Evolutionary conservation across 2,113 vertebrate genomes (phyloP).

Genomic region (Psilopogon haemacephalus): DNA sequence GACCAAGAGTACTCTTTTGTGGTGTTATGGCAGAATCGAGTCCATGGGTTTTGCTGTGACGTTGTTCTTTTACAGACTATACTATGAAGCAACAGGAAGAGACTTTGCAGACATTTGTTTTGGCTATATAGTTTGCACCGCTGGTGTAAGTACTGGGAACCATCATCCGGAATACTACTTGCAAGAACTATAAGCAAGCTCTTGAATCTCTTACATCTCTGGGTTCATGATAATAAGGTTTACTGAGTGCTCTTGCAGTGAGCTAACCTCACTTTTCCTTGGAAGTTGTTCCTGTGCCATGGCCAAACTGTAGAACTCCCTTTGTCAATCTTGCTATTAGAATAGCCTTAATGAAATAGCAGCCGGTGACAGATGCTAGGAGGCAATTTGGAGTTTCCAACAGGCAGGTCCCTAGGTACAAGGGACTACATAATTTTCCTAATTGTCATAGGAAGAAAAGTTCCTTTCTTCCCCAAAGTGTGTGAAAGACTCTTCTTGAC

Average conservation of each 20-base stretch:
- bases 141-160: constrained; percentile 42
- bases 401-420: not conserved
- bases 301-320: not conserved
- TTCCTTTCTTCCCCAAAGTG: not conserved
- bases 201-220: not conserved
- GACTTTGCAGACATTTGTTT: constrained; percentile 80
- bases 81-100: constrained; percentile 72
- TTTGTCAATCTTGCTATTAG: not conserved
- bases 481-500: not conserved
- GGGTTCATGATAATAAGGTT: not conserved
- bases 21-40: constrained; percentile 63
- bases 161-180: not conserved
- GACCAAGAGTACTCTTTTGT: not conserved
- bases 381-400: not conserved
- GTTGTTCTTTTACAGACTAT: constrained; percentile 77
- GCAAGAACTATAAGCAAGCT: not conserved
- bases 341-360: not conserved
- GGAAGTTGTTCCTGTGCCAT: not conserved
- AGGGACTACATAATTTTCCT: not conserved
- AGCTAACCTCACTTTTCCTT: not conserved
- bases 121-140: constrained; percentile 76
- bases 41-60: constrained; percentile 74
- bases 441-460: not conserved
- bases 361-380: not conserved
- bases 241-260: not conserved